Base-by-base conservation (phyloP, 2,888 invertebrate species). In the Byasa hedistus region DNA sequence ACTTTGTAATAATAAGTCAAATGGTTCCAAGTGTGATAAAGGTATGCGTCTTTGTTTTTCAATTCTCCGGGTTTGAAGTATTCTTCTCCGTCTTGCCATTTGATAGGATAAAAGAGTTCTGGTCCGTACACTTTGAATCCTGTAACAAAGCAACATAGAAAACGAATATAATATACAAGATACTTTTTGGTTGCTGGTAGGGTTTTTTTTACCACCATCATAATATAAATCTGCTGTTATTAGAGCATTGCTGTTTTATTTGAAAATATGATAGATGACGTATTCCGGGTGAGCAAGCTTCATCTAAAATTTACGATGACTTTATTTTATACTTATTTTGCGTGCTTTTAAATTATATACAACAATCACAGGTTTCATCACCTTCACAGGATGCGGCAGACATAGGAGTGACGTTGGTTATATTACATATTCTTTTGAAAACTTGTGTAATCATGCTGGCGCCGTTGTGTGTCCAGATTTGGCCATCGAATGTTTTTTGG, bases 391-490 rank as follows among this genome's bases (percentile, higher is more conserved):
- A 70, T 15, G 70, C 71, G 1, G 74, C 69, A 15, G 73, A 75
- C 76, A 75, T 73, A 24, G 65, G 66, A 1, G 57, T 64, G 21
- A 70, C 63, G 19, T 74, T 70, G 0, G 61, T 39, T 5, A 75
- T 75, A 4, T 66, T 55, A 73, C 96, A 96, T 51, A 93, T 78
- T 59, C 86, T 86, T 70, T 90, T 86, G 23, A 95, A 82, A 1
- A 94, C 93, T 59, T 95, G 89, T 0, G 95, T 95, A 51, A 96
- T 94, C 0, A 95, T 95, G 1, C 94, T 94, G 0, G 94, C 94
- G 0, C 94, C 94, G 73, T 94, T 94, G 73, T 93, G 84, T 1
- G 93, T 92, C 94, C 94, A 95, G 57, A 91, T 77, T 63, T 92
- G 80, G 1, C 93, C 93, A 2, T 88, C 85, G 71, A 93, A 94